Conservation (phyloP, 2,888 invertebrate genomes). For the Drosophila cracens region DNA sequence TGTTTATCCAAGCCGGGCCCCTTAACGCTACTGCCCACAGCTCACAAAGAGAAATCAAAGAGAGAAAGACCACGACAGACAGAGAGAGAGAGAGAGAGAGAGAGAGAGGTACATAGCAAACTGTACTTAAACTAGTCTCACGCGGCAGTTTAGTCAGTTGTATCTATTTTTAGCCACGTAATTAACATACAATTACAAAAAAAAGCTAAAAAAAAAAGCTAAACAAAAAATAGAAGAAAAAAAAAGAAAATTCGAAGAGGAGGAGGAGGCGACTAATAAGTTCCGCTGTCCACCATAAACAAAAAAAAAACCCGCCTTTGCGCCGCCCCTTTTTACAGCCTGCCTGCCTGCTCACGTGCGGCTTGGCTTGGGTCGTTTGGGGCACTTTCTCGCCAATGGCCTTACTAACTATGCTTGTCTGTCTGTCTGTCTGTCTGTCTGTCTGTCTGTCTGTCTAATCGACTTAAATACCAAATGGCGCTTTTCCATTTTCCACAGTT, state of each 20-base stretch:
- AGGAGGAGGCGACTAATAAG: conserved; percentile 13
- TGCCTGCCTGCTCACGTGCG: background rate
- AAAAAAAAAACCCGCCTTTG: background rate
- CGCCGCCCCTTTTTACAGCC: background rate
- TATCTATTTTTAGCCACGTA: conserved; percentile 63
- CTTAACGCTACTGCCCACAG: conserved; percentile 12
- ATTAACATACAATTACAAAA: conserved; percentile 68
- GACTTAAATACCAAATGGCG: conserved; percentile 50
- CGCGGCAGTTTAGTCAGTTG: conserved; percentile 22
- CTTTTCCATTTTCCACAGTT: conserved; percentile 69
- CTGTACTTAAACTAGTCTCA: conserved; percentile 1
- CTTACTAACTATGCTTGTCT: background rate
- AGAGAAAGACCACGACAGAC: background rate
- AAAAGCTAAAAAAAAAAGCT: background rate
- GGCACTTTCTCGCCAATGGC: background rate
- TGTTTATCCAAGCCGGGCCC: conserved; percentile 53
- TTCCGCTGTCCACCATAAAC: background rate
- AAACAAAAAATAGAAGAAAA: background rate
- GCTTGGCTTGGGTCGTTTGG: background rate
- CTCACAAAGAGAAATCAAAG: background rate
- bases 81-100: no score
- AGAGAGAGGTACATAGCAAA: background rate
- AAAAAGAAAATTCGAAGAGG: background rate
- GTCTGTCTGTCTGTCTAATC: background rate
- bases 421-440: rapidly evolving